A percentile compares a stretch with the other conserved stretches of the same genome.
These are phyloP conservation scores for Dendrophyllia cribrosa DNA, from an alignment of 64 coral and sea anemone genomes.

Conservation along the genomic window DNA sequence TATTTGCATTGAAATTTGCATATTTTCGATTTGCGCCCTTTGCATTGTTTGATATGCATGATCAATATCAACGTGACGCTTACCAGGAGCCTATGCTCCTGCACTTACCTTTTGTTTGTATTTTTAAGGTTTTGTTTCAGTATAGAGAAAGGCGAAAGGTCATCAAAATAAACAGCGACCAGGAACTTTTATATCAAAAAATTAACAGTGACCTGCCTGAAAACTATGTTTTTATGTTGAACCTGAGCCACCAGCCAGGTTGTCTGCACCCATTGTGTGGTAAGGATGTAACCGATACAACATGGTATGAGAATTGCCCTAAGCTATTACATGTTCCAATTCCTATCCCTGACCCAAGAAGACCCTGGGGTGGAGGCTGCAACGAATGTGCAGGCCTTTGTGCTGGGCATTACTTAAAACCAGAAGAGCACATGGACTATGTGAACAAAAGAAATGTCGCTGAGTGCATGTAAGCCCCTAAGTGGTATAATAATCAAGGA, in stretches of 20 bases:
- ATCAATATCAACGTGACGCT: not conserved
- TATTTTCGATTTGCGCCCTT: not conserved
- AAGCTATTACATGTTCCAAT: slow-evolving; percentile 39
- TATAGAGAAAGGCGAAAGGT: not conserved
- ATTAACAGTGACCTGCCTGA: slow-evolving; percentile 53
- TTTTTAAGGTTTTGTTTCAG: not conserved
- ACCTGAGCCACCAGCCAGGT: slow-evolving; percentile 54
- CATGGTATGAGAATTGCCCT: slow-evolving; percentile 66
- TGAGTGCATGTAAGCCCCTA: slow-evolving; percentile 47
- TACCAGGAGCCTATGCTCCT: not conserved
- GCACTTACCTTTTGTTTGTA: not conserved
- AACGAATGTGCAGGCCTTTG: not conserved
- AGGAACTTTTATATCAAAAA: not conserved
- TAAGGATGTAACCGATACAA: slow-evolving; percentile 35
- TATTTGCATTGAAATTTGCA: slow-evolving; percentile 1
- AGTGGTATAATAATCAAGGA: slow-evolving; percentile 71
- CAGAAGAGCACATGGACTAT: slow-evolving; percentile 63
- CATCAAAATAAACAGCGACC: not conserved
- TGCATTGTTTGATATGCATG: not conserved
- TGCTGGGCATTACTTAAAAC: slow-evolving; percentile 52
- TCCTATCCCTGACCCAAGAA: slow-evolving; percentile 65
- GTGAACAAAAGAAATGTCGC: slow-evolving; percentile 30
- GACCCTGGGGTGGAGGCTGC: slow-evolving; percentile 18
- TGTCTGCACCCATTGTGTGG: slow-evolving; percentile 64
- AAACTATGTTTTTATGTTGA: slow-evolving; percentile 72